Evolutionary conservation across 2,888 invertebrate genomes (phyloP), one percentile per base, ranked within the genome.

Genomic region (Tromatobia lineatoria): DNA sequence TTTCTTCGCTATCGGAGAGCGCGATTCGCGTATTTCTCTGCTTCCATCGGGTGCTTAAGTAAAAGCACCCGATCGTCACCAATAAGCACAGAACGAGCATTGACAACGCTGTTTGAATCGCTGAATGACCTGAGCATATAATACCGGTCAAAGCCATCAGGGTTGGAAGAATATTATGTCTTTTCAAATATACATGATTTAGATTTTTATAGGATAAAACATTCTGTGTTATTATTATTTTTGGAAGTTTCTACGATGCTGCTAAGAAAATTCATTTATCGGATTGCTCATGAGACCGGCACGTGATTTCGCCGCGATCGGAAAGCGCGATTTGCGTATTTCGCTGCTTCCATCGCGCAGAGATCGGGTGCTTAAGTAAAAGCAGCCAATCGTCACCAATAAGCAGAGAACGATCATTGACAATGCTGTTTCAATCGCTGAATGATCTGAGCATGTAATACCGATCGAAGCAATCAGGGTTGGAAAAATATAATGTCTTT

Each of bases 231-330:
- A 29, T 29, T 2, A 2, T 29, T 29, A 3, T 29, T 29, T 29
- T 29, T 6, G n/a, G n/a, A n/a, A n/a, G n/a, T n/a, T n/a, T n/a
- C n/a, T n/a, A n/a, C n/a, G n/a, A n/a, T n/a, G n/a, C n/a, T n/a
- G n/a, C n/a, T n/a, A n/a, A n/a, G n/a, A n/a, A n/a, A n/a, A n/a
- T n/a, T n/a, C n/a, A n/a, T n/a, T n/a, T 29, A 29, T 29, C 2
- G 29, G 29, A 29, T 29, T 29, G 29, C 29, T 3, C 4, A 4
- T 29, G 29, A 3, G 29, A 29, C 87, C 86, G 83, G 86, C 89
- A 75, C 84, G 90, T 89, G 90, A 90, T 91, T 91, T 91, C 90
- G 90, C 89, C 90, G 89, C 90, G 90, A 91, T 90, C 90, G 89
- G 89, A 87, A 89, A 85, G 78, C 54, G 54, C 74, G 75, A 66